phyloP scores from a whole-genome alignment of 1,140 invertebrate species.

The Cardiocondyla obscurior region DNA sequence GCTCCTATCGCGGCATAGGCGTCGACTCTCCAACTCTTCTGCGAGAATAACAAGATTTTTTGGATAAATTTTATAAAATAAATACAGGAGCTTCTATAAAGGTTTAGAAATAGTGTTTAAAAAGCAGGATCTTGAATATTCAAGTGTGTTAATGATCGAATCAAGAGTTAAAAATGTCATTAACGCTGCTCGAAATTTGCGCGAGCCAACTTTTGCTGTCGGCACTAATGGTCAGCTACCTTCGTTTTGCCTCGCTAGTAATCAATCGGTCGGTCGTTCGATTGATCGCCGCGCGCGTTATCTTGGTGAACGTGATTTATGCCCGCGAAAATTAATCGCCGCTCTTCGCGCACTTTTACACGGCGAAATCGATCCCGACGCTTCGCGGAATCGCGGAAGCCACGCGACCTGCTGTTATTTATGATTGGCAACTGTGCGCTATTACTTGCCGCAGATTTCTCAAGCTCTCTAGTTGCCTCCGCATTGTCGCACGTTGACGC shows the following conservation, averaged over 20 bases:
- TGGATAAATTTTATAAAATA: neutral
- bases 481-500: conserved; percentile 25
- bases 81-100: too few relatives aligned
- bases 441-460: conserved; percentile 60
- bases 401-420: conserved; percentile 71
- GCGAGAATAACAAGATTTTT: neutral
- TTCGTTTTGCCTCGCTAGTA: neutral
- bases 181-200: neutral
- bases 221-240: neutral
- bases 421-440: conserved; percentile 64
- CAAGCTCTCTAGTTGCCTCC: conserved; percentile 20
- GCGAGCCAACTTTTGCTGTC: neutral
- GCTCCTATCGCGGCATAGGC: neutral
- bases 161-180: neutral
- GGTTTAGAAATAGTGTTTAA: too few relatives aligned
- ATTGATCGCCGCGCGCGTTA: conserved; percentile 11
- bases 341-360: conserved; percentile 48
- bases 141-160: neutral
- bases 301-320: conserved; percentile 60
- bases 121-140: neutral
- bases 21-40: conserved; percentile 6
- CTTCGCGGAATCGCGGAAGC: conserved; percentile 65
- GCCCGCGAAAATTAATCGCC: conserved; percentile 68
- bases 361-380: conserved; percentile 36
- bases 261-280: conserved; percentile 30